Evolutionary conservation across 2,113 vertebrate species (phyloP).

Genomic region (Ascaphus truei): DNA sequence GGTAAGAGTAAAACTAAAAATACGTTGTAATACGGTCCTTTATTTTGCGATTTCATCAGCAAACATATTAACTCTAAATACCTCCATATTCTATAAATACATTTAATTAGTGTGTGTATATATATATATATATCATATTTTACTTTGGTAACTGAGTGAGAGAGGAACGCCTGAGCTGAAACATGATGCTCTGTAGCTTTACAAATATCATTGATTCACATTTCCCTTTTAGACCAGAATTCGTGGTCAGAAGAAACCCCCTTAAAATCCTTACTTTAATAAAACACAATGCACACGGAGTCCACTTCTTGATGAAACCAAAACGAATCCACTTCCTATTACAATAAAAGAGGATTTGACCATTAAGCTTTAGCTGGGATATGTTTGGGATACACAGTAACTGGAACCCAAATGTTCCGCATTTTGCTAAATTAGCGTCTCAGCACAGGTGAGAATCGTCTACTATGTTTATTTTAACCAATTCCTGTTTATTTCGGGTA

Average conservation of each 20-base stretch:
- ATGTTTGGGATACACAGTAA: background rate
- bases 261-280: constrained; percentile 1
- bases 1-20: too few species aligned
- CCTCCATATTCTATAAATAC: too few species aligned
- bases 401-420: too few species aligned
- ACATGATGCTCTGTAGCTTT: constrained; percentile 1
- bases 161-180: background rate
- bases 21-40: too few species aligned
- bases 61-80: too few species aligned
- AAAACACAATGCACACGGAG: background rate
- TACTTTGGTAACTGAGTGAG: background rate
- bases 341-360: too few species aligned
- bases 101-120: too few species aligned
- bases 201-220: background rate
- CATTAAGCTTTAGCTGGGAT: background rate
- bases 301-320: background rate
- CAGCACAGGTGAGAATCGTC: background rate
- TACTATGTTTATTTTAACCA: background rate
- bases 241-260: constrained; percentile 12
- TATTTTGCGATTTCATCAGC: too few species aligned
- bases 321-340: too few species aligned
- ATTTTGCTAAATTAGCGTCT: too few species aligned
- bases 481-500: background rate
- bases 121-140: background rate
- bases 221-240: constrained; percentile 11